These are phyloP conservation scores for Ichneumoninae sp. DNA, from an alignment of 2,888 invertebrate genomes.

Conservation along the genomic window DNA sequence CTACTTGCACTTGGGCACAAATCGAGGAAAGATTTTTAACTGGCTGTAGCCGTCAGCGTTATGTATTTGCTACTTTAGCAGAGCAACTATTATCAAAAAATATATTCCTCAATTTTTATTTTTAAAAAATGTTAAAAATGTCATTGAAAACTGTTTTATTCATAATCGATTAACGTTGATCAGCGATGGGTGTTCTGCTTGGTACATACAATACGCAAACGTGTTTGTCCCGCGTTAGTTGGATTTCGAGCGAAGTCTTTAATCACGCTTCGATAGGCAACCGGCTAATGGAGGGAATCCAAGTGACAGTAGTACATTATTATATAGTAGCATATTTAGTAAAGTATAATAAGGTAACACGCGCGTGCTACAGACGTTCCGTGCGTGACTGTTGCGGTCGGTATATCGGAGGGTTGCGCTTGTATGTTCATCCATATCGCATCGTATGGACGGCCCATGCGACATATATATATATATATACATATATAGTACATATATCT, in stretches of 20 bases:
- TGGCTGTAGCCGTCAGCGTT: no score
- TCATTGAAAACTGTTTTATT: no score
- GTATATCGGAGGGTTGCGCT: constrained; percentile 43
- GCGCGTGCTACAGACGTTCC: constrained; percentile 37
- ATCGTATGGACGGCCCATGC: constrained; percentile 30
- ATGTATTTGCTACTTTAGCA: no score
- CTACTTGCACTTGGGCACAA: not conserved
- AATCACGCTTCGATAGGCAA: constrained; percentile 76
- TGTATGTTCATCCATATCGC: constrained; percentile 60
- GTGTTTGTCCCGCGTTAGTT: not conserved
- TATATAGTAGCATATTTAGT: constrained; percentile 8
- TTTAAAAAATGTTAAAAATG: no score
- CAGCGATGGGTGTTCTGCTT: not conserved
- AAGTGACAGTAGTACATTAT: constrained; percentile 34
- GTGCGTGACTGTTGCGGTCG: constrained; percentile 53
- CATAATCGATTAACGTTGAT: not conserved
- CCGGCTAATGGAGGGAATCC: constrained; percentile 72
- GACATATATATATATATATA: not conserved
- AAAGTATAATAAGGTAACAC: constrained; percentile 2
- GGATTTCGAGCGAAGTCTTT: constrained; percentile 58
- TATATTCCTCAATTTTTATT: no score
- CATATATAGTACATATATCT: not conserved
- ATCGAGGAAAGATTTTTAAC: not conserved
- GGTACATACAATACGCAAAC: not conserved
- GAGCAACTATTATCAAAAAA: no score